phyloP scores from a whole-genome alignment of 2,113 vertebrate species.

The Nycticryphes semicollaris region DNA sequence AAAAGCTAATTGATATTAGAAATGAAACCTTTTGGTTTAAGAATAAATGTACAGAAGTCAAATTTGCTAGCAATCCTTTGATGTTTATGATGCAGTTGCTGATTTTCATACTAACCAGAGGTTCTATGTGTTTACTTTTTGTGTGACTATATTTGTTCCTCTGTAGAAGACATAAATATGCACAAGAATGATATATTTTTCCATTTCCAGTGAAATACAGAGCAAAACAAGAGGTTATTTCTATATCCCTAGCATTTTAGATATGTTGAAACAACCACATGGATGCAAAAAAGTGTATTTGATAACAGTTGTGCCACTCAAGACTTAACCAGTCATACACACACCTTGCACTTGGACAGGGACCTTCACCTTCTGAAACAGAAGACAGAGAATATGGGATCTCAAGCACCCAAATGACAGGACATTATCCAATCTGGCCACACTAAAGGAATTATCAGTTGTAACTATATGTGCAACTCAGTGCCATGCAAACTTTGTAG shows the following conservation, averaged over 20 bases:
- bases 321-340: background rate
- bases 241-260: background rate
- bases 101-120: background rate
- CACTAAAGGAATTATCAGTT: background rate
- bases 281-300: background rate
- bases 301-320: background rate
- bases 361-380: background rate
- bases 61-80: background rate
- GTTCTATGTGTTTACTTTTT: background rate
- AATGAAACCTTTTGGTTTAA: background rate
- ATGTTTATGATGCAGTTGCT: background rate
- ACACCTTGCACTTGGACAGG: background rate
- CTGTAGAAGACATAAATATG: background rate
- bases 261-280: background rate
- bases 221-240: background rate
- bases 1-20: background rate
- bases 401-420: background rate
- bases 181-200: background rate
- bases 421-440: background rate
- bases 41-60: background rate
- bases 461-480: background rate
- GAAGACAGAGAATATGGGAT: background rate
- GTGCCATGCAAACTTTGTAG: background rate
- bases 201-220: background rate
- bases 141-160: background rate